These are phyloP conservation scores for Meloidogyne floridensis DNA, from an alignment of 1,140 invertebrate species.

Conservation along the genomic window DNA sequence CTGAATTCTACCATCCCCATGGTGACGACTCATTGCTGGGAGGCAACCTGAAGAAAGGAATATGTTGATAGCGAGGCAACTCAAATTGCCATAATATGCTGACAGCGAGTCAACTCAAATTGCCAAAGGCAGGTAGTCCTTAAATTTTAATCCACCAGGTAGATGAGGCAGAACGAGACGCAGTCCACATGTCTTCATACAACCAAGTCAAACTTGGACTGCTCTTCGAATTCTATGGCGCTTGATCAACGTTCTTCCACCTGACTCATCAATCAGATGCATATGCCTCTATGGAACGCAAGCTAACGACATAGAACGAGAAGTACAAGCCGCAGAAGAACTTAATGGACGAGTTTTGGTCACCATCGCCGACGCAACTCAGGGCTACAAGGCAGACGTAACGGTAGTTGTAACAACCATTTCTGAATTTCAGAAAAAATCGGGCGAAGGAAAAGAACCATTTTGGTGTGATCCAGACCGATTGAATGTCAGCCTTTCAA, in stretches of 20 bases:
- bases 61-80: no score
- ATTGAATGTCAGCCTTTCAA: not conserved
- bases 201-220: slow-evolving; percentile 4
- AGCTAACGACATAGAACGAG: not conserved
- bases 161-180: not conserved
- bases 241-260: not conserved
- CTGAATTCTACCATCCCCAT: not conserved
- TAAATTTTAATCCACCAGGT: not conserved
- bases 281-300: not conserved
- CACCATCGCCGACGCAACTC: no score
- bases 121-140: not conserved
- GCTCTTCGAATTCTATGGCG: not conserved
- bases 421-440: not conserved
- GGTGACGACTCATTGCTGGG: not conserved
- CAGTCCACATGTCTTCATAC: not conserved
- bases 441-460: not conserved
- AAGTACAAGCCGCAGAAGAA: not conserved
- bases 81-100: not conserved
- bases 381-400: not conserved
- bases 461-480: slow-evolving; percentile 10
- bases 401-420: not conserved
- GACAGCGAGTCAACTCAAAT: not conserved
- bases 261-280: not conserved
- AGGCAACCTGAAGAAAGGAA: not conserved
- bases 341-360: no score